Evolutionary conservation across 2,113 vertebrate genomes (phyloP).

Genomic region (Thinocorus orbignyianus): DNA sequence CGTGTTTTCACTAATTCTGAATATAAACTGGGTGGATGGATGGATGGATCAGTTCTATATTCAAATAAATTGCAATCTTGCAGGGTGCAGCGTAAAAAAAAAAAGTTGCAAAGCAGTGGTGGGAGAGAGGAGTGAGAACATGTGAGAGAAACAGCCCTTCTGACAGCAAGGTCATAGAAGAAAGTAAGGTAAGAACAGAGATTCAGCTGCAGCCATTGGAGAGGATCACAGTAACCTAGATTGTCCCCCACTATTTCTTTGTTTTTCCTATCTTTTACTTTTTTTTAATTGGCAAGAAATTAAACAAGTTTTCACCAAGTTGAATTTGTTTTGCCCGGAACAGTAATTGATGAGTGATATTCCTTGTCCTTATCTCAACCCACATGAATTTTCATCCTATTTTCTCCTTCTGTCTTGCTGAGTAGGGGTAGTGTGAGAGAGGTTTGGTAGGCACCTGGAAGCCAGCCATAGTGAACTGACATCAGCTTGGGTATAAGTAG

Average conservation of each 20-base stretch:
- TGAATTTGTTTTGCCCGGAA: neutral
- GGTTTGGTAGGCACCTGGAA: neutral
- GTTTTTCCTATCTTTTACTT: neutral
- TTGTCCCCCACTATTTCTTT: neutral
- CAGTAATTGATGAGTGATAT: neutral
- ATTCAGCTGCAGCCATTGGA: neutral
- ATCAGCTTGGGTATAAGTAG: neutral
- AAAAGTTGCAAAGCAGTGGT: neutral
- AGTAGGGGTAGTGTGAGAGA: neutral
- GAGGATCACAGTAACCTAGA: neutral
- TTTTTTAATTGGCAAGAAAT: neutral
- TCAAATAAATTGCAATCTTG: neutral
- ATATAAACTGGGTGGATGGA: neutral
- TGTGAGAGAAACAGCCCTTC: neutral
- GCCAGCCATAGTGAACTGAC: neutral
- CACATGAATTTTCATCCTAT: neutral
- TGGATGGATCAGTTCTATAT: neutral
- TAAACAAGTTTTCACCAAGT: neutral
- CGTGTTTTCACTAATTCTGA: neutral
- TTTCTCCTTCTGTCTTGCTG: neutral
- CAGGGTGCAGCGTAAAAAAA: neutral
- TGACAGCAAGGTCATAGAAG: neutral
- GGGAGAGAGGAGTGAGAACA: neutral
- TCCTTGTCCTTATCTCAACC: neutral
- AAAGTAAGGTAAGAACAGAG: rapidly evolving